These are phyloP conservation scores for Thripadectes ignobilis DNA, from an alignment of 2,797 vertebrate genomes.

Conservation along the genomic window DNA sequence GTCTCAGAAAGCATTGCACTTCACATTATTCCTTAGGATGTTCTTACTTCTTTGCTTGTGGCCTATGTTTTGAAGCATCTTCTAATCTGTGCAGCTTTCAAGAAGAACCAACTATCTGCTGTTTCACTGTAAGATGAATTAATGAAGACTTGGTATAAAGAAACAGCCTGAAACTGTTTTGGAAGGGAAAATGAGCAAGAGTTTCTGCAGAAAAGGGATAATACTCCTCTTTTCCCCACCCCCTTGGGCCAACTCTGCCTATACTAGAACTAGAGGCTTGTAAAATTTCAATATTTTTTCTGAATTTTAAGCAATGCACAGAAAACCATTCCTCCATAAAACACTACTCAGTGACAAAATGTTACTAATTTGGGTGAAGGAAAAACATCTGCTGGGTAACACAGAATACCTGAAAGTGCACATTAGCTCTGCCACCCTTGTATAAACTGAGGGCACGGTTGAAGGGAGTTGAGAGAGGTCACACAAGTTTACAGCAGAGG, in stretches of 20 bases:
- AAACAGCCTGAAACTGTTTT: neutral
- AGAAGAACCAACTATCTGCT: neutral
- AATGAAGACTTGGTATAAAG: neutral
- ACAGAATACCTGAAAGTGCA: neutral
- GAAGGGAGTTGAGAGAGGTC: neutral
- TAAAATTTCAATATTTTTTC: neutral
- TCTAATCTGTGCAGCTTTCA: neutral
- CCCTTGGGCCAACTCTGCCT: neutral
- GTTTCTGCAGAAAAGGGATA: neutral
- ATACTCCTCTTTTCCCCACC: neutral
- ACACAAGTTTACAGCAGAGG: neutral
- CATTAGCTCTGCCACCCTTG: accelerated
- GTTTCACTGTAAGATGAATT: neutral
- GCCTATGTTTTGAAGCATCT: neutral
- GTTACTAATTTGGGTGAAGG: neutral
- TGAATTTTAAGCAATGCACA: neutral
- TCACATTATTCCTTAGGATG: neutral
- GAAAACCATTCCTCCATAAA: neutral
- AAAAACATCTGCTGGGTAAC: neutral
- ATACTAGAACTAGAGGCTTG: neutral
- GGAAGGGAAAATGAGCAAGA: neutral
- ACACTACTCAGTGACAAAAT: neutral
- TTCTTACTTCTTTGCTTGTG: neutral
- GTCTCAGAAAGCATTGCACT: neutral
- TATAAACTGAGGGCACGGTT: neutral